Evolutionary conservation across 2,888 invertebrate species (phyloP), one percentile per base, ranked within the genome.

Genomic region (Tinea semifulvella): DNA sequence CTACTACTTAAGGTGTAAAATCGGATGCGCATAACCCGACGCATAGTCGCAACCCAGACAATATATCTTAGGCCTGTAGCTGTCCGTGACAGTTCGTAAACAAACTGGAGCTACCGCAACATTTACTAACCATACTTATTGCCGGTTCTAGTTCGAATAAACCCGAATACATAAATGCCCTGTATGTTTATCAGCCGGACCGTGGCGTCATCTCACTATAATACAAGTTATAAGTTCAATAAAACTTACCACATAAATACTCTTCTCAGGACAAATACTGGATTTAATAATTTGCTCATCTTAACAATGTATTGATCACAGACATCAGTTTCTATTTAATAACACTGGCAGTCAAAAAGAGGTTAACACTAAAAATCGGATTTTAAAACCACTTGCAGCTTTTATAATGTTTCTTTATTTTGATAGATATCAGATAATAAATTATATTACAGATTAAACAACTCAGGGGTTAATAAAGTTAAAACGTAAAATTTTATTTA

Each of bases 81-180:
- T 80, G 80, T 64, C 77, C 77, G 76, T 82, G 82, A 82, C 82
- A 82, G 80, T 81, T 81, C 77, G 82, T 82, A 82, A 82, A 82
- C 82, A 82, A 81, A 81, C 81, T 75, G 76, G 67, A 75, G 71
- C 77, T 80, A 77, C 79, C 79, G 75, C 77, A 79, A 80, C 76
- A 77, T 22, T 40, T 40, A n/a, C 22, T 11, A 3, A 40, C 40
- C 7, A 40, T 18, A 36, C 36, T 36, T 31, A 31, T 31, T 17
- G 16, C 36, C 36, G 18, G 35, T 14, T 13, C 14, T 14, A 35
- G 13, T 13, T 6, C n/a, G 14, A 7, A 36, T 36, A 36, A 16
- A 31, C 31, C 11, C 31, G 2, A 31, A 31, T 31, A 36, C 5
- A 22, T 22, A 22, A 22, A 22, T 22, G 8, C 8, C 13, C 31